Evolutionary conservation across 2,888 invertebrate genomes (phyloP).

Genomic region (Myathropa florea): DNA sequence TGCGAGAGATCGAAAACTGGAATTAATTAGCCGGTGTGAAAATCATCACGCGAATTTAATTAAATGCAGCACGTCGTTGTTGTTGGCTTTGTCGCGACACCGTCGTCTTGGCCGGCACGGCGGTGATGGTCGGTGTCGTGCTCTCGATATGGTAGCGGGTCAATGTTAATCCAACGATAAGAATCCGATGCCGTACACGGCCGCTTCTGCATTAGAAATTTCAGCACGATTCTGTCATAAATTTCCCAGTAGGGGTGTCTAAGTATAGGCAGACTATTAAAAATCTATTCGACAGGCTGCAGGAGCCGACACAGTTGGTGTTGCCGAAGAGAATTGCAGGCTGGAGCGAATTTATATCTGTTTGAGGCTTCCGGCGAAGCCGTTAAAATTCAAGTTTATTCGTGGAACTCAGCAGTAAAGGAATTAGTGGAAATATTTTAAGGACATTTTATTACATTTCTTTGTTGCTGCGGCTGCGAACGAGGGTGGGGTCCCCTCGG

Average conservation of each 20-base stretch:
- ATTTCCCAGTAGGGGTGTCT: conserved; percentile 7
- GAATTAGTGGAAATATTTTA: conserved; percentile 1
- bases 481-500: neutral
- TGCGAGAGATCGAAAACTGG: neutral
- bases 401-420: conserved; percentile 6
- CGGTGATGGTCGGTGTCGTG: neutral
- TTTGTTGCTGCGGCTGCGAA: neutral
- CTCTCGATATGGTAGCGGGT: neutral
- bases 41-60: conserved; percentile 32
- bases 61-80: conserved; percentile 34
- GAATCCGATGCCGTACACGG: conserved; percentile 1
- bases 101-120: neutral
- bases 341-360: neutral
- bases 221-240: conserved; percentile 37
- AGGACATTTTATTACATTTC: conserved; percentile 14
- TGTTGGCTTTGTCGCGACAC: neutral
- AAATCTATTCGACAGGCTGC: conserved; percentile 2
- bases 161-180: neutral
- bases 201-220: neutral
- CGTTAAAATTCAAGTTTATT: conserved; percentile 13
- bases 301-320: neutral
- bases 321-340: too few species aligned
- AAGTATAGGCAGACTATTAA: neutral
- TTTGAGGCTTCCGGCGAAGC: conserved; percentile 9
- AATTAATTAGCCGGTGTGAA: conserved; percentile 27